phyloP scores from a whole-genome alignment of 2,113 vertebrate genomes.

The Archilochus colubris region DNA sequence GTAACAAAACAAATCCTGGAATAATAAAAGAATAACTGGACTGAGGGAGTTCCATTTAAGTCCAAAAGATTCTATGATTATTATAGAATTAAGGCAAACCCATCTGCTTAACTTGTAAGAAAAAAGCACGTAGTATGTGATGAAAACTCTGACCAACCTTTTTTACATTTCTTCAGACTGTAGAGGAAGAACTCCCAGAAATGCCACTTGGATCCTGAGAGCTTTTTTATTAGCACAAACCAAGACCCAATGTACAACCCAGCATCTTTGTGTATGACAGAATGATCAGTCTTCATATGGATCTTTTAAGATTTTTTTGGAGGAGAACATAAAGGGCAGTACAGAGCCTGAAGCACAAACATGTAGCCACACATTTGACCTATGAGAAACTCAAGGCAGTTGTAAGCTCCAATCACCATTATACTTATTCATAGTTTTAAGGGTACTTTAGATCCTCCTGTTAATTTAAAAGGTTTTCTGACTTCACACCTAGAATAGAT shows the following conservation, averaged over 20 bases:
- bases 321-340: not conserved
- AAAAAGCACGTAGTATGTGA: not conserved
- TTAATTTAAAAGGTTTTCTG: conserved; percentile 50
- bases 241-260: not conserved
- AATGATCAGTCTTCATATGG: not conserved
- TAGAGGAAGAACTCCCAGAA: not conserved
- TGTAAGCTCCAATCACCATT: conserved; percentile 4
- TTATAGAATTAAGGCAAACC: not conserved
- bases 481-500: conserved; percentile 59
- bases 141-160: not conserved
- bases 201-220: not conserved
- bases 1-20: not conserved
- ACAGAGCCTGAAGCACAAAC: not conserved
- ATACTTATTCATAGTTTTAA: conserved; percentile 20
- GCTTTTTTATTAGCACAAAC: not conserved
- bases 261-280: not conserved
- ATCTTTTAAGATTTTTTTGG: not conserved
- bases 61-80: not conserved
- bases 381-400: not conserved
- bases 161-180: not conserved
- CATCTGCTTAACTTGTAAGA: not conserved
- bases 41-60: not conserved
- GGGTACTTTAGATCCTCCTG: conserved; percentile 44
- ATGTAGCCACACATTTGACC: not conserved
- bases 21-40: not conserved